These are phyloP conservation scores for Nysson spinosus DNA, from an alignment of 2,888 invertebrate genomes.

Conservation along the genomic window DNA sequence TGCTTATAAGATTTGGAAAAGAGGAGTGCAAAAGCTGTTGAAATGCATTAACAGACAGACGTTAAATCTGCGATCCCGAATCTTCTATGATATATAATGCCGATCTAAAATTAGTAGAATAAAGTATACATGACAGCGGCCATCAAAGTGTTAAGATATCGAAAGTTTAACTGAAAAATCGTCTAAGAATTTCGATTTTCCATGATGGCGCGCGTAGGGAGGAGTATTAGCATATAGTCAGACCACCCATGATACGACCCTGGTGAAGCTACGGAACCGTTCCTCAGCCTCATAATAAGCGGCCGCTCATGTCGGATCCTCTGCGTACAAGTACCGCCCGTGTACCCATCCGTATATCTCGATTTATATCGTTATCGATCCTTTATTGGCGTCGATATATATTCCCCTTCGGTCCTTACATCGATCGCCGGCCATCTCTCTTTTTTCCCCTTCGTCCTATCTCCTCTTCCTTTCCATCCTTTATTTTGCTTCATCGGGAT, in stretches of 20 bases:
- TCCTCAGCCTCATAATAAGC: slow-evolving; percentile 72
- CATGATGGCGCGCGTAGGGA: slow-evolving; percentile 35
- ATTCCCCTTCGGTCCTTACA: slow-evolving; percentile 58
- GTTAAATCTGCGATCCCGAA: no score
- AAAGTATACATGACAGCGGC: no score
- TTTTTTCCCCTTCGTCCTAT: slow-evolving; percentile 1
- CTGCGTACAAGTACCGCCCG: slow-evolving; percentile 74
- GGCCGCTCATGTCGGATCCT: slow-evolving; percentile 72
- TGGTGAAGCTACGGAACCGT: slow-evolving; percentile 62
- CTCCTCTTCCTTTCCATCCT: slow-evolving; percentile 4
- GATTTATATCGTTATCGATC: slow-evolving; percentile 77
- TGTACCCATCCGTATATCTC: slow-evolving; percentile 76
- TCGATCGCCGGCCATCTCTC: slow-evolving; percentile 42
- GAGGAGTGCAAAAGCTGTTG: no score
- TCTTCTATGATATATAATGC: no score
- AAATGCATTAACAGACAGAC: no score
- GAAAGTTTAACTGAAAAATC: neutral
- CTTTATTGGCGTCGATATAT: slow-evolving; percentile 75
- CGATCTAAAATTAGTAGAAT: no score
- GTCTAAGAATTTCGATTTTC: slow-evolving; percentile 42
- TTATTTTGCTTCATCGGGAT: neutral
- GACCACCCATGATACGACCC: slow-evolving; percentile 77
- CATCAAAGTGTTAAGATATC: no score
- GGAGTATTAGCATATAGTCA: slow-evolving; percentile 70
- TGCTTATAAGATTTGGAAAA: no score